These are phyloP conservation scores for Parus major DNA, from an alignment of 2,113 vertebrate genomes.

Conservation along the genomic window DNA sequence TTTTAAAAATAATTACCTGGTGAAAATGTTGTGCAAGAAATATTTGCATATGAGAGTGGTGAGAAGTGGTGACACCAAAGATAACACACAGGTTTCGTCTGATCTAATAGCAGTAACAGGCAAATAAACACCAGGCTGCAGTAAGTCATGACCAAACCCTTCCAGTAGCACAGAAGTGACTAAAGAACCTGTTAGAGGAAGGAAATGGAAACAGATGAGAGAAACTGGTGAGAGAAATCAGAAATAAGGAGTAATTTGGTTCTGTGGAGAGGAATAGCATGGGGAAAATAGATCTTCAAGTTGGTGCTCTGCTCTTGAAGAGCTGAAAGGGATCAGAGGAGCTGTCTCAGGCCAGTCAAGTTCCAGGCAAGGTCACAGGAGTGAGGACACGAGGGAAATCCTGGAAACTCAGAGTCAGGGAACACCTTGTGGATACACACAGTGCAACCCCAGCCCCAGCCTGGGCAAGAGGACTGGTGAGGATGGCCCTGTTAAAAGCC, in stretches of 20 bases:
- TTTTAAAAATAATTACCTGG: not conserved
- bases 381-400: not conserved
- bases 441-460: not conserved
- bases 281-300: not conserved
- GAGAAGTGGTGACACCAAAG: not conserved
- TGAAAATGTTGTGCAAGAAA: not conserved
- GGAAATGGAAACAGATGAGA: not conserved
- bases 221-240: not conserved
- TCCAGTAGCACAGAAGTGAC: not conserved
- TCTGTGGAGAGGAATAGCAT: not conserved
- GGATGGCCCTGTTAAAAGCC: not conserved
- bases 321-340: not conserved
- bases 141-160: not conserved
- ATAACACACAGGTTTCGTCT: not conserved
- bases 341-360: not conserved
- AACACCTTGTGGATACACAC: rapidly evolving
- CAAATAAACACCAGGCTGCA: not conserved
- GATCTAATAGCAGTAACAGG: not conserved
- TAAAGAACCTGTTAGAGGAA: not conserved
- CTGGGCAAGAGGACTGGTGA: not conserved
- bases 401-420: not conserved
- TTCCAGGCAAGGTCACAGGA: not conserved
- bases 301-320: not conserved
- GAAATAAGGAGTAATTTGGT: not conserved
- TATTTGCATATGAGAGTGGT: not conserved